phyloP scores from a whole-genome alignment of 2,797 vertebrate genomes.

The Sus cebifrons region DNA sequence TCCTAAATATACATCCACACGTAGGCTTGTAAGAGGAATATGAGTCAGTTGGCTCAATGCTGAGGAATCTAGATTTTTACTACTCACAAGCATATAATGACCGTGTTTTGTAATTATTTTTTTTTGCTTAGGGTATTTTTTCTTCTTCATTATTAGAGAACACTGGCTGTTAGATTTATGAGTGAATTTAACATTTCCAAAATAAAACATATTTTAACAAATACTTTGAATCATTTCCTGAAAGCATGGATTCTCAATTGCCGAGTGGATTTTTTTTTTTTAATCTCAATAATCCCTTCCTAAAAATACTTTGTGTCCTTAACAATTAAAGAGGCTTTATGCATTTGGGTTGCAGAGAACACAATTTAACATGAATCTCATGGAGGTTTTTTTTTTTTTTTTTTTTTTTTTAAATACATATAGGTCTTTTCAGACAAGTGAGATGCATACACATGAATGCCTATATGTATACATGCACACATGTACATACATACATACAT shows the following conservation, averaged over 20 bases:
- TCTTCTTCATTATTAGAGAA: background rate
- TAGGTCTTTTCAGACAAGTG: background rate
- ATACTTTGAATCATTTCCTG: constrained; percentile 69
- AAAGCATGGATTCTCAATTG: constrained; percentile 56
- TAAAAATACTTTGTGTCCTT: constrained; percentile 29
- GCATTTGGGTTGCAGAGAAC: background rate
- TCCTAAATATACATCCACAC: constrained; percentile 28
- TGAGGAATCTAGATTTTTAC: constrained; percentile 48
- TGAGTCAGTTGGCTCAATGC: background rate
- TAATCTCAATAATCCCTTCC: constrained; percentile 16
- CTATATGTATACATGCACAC: background rate
- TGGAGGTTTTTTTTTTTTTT: background rate
- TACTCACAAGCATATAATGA: background rate
- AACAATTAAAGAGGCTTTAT: background rate
- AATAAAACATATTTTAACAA: constrained; percentile 70
- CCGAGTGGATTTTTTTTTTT: constrained; percentile 18
- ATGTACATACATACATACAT: too few species aligned
- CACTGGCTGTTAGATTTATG: constrained; percentile 30
- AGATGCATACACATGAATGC: background rate
- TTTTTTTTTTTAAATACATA: background rate
- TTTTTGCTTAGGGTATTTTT: constrained; percentile 8
- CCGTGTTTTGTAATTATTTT: constrained; percentile 33
- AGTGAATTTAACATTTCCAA: constrained; percentile 55
- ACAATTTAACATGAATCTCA: constrained; percentile 50
- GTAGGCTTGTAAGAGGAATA: background rate